These are phyloP conservation scores for Rotaria magnacalcarata DNA, from an alignment of 2,888 invertebrate genomes.

Conservation along the genomic window DNA sequence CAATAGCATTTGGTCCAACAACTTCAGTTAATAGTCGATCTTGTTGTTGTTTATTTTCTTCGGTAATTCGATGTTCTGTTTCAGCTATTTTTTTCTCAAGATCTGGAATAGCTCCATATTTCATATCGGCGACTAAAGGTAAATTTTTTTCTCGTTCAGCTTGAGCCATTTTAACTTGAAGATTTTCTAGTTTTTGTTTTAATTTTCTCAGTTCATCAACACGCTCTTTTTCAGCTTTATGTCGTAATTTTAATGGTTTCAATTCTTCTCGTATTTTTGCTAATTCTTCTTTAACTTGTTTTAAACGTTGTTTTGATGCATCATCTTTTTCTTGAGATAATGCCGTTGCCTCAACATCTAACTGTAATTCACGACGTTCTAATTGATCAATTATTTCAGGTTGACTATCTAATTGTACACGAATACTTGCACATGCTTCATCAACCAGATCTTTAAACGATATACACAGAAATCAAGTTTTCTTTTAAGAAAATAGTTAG, in stretches of 20 bases:
- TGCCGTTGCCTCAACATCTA: conserved; percentile 30
- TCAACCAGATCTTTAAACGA: conserved; percentile 49
- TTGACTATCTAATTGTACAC: conserved; percentile 34
- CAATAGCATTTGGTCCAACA: conserved; percentile 38
- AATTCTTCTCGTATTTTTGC: conserved; percentile 19
- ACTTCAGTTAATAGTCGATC: conserved; percentile 13
- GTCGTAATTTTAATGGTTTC: conserved; percentile 32
- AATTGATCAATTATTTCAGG: conserved; percentile 28
- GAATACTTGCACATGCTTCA: conserved; percentile 47
- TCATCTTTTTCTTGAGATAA: conserved; percentile 36
- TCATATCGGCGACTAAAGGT: conserved; percentile 28
- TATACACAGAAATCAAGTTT: neutral
- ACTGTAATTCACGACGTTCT: conserved; percentile 34
- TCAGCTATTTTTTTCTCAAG: conserved; percentile 18
- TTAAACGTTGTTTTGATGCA: conserved; percentile 33
- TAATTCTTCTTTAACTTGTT: conserved; percentile 38
- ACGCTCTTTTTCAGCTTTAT: conserved; percentile 27
- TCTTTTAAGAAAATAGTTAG: too few relatives aligned
- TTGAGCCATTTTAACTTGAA: conserved; percentile 29
- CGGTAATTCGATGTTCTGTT: neutral
- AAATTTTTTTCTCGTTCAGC: conserved; percentile 34
- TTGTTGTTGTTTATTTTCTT: conserved; percentile 15
- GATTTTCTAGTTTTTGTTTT: conserved; percentile 32
- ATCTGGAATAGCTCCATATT: conserved; percentile 35
- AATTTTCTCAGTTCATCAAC: conserved; percentile 32